These are phyloP conservation scores for Cebus imitator DNA, from an alignment of 2,113 vertebrate genomes.

Conservation along the genomic window DNA sequence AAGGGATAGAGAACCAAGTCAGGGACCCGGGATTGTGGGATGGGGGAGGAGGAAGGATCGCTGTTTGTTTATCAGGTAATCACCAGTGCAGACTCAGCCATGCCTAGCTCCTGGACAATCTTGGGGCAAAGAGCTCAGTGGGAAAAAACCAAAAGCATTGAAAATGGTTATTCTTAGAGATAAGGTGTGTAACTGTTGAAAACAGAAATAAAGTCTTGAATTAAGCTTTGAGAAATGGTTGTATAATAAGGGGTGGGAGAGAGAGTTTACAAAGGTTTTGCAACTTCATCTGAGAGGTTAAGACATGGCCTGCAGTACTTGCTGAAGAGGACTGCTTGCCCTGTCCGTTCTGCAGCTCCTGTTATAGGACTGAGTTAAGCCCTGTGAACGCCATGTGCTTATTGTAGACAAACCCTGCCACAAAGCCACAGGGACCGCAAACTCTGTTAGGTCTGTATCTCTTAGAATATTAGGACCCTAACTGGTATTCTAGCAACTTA, in stretches of 20 bases:
- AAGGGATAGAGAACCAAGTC: background rate
- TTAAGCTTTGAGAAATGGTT: background rate
- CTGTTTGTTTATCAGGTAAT: background rate
- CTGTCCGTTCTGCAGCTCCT: background rate
- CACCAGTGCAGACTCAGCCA: background rate
- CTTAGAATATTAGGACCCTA: background rate
- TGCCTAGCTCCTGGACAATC: background rate
- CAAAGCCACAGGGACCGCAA: background rate
- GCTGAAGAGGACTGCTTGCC: background rate
- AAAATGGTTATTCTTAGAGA: background rate
- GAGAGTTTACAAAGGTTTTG: background rate
- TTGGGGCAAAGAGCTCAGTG: background rate
- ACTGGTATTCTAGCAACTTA: background rate
- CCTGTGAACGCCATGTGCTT: background rate
- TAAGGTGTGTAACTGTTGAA: background rate
- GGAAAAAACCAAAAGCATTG: background rate
- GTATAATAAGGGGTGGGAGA: background rate
- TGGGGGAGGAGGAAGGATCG: background rate
- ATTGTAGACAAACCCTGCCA: background rate
- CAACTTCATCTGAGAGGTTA: background rate
- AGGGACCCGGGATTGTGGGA: background rate
- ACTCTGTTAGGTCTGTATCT: background rate
- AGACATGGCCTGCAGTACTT: background rate
- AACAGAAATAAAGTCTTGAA: background rate
- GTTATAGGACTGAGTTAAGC: background rate